Conservation (phyloP, 2,888 invertebrate species). For the Lepas anatifera region DNA sequence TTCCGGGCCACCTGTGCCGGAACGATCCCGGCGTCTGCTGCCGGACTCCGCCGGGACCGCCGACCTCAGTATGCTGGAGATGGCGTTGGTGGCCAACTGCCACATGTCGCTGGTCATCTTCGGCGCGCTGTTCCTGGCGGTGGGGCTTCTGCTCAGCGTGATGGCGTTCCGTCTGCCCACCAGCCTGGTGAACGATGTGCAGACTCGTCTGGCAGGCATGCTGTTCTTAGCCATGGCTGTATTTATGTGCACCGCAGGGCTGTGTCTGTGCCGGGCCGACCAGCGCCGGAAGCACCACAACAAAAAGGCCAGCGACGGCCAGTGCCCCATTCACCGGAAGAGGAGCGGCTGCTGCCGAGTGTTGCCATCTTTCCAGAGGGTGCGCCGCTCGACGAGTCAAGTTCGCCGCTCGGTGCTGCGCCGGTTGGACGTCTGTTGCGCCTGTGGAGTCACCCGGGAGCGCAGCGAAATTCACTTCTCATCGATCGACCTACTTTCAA, state of each 20-base stretch:
- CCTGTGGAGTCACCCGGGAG: neutral
- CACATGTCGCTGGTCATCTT: constrained; percentile 63
- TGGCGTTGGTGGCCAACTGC: constrained; percentile 62
- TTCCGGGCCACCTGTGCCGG: too few species aligned
- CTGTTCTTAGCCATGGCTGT: neutral
- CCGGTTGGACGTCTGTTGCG: neutral
- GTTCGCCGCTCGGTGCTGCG: neutral
- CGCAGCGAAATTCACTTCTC: neutral
- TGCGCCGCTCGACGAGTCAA: neutral
- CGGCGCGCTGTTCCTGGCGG: constrained; percentile 59
- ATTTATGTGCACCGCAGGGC: neutral
- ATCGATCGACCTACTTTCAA: neutral
- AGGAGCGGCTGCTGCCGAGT: neutral
- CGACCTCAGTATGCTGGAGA: constrained; percentile 60
- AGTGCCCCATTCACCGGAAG: neutral
- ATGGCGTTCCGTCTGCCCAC: constrained; percentile 56
- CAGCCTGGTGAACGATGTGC: neutral
- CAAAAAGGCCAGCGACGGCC: neutral
- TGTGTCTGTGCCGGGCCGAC: neutral
- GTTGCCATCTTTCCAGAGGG: neutral
- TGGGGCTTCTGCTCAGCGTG: constrained; percentile 57
- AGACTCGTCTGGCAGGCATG: neutral
- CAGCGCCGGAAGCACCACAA: neutral
- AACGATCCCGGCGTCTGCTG: constrained; percentile 41
- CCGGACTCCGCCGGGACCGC: constrained; percentile 66